These are phyloP conservation scores for Drosophila formosana DNA, from an alignment of 2,888 invertebrate genomes.

Conservation along the genomic window DNA sequence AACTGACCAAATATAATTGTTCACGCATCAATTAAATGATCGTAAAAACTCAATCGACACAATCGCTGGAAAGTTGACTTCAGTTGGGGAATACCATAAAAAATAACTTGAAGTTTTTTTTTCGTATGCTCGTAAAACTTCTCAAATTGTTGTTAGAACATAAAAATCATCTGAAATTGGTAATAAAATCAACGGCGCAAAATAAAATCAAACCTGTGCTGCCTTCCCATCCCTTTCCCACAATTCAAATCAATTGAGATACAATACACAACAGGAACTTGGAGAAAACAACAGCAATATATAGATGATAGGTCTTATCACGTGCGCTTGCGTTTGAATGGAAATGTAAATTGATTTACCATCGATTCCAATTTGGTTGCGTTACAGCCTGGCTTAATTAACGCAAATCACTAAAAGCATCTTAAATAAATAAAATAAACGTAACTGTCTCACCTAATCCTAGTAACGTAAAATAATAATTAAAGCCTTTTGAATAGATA, in stretches of 20 bases:
- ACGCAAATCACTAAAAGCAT: background rate
- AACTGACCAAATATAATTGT: conserved; percentile 65
- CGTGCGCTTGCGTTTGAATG: conserved; percentile 46
- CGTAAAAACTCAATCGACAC: conserved; percentile 62
- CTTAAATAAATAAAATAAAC: too few relatives aligned
- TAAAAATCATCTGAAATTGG: conserved; percentile 79
- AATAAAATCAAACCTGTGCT: conserved; percentile 44
- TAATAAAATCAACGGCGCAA: conserved; percentile 67
- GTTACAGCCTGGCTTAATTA: background rate
- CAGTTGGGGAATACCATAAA: background rate
- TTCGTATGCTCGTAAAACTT: conserved; percentile 62
- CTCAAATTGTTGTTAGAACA: conserved; percentile 74
- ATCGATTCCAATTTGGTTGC: too few relatives aligned
- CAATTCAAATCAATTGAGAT: conserved; percentile 24
- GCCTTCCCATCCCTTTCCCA: conserved; percentile 6
- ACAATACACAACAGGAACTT: conserved; percentile 5
- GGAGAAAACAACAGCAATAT: conserved; percentile 3
- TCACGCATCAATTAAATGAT: conserved; percentile 76
- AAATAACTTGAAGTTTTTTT: conserved; percentile 31
- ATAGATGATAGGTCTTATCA: conserved; percentile 39
- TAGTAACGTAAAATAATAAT: too few relatives aligned
- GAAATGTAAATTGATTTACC: conserved; percentile 25
- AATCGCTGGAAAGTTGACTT: conserved; percentile 41
- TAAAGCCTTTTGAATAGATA: too few relatives aligned
- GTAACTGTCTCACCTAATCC: too few relatives aligned